Percentiles rank a stretch among this genome's conserved stretches.
These are phyloP conservation scores for Idaea dimidiata DNA, from an alignment of 2,888 invertebrate species.

Conservation along the genomic window DNA sequence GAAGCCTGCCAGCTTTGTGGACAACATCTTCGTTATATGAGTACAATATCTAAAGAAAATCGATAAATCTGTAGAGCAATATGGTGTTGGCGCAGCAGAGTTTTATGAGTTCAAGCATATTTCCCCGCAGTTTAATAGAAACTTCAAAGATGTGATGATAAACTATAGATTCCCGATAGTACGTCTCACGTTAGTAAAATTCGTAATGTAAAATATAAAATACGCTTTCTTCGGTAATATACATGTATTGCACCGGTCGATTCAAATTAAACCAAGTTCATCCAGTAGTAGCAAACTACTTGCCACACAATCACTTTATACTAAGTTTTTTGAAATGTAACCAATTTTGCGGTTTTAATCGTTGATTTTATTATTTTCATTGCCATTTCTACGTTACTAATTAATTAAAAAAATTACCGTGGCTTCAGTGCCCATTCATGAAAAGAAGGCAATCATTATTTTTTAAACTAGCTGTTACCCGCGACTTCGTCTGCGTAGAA, in stretches of 20 bases:
- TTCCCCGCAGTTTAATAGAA: neutral
- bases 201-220: conserved; percentile 3
- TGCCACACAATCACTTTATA: no score
- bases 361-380: no score
- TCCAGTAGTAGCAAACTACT: no score
- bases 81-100: conserved; percentile 1
- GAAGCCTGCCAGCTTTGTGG: conserved; percentile 22
- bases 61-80: conserved; percentile 16
- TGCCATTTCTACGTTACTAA: no score
- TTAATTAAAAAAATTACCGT: no score
- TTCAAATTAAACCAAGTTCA: conserved; percentile 36
- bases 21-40: conserved; percentile 13
- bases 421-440: no score
- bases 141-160: conserved; percentile 2
- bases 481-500: no score
- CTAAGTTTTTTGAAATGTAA: no score
- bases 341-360: no score
- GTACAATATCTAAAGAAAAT: conserved; percentile 22
- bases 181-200: neutral
- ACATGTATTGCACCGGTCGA: conserved; percentile 28
- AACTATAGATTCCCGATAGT: neutral
- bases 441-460: no score
- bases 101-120: neutral
- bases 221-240: conserved; percentile 4
- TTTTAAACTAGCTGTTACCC: no score